Conservation (phyloP, 2,113 vertebrate genomes). For the Antidorcas marsupialis region DNA sequence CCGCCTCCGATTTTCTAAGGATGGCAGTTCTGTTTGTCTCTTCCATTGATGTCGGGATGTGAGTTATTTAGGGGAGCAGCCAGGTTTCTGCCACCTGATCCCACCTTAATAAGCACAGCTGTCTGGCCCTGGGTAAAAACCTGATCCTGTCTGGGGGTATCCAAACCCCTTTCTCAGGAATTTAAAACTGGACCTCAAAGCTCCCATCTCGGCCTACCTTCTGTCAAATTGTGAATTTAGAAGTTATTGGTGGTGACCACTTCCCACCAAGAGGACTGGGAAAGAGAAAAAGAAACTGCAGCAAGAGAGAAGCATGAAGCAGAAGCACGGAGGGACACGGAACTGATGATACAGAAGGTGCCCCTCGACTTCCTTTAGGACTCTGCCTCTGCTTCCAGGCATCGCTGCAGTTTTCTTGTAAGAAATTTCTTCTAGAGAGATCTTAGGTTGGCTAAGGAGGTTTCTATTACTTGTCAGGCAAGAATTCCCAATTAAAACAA, state of each 20-base stretch:
- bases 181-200: neutral
- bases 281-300: neutral
- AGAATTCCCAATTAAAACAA: neutral
- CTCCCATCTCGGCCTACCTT: neutral
- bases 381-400: neutral
- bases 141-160: neutral
- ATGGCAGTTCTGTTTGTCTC: neutral
- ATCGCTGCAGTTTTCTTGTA: neutral
- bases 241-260: neutral
- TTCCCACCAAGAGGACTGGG: neutral
- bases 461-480: neutral
- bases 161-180: too few species aligned
- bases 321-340: neutral
- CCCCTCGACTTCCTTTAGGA: too few species aligned
- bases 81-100: neutral
- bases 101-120: neutral
- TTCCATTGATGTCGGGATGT: accelerated
- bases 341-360: neutral
- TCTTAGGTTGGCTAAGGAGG: neutral
- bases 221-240: neutral
- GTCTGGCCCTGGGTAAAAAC: neutral
- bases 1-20: neutral
- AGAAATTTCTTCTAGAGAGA: neutral
- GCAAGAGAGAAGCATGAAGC: neutral
- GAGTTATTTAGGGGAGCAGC: neutral